Conservation (phyloP, 2,113 vertebrate genomes). For the Aegypius monachus region DNA sequence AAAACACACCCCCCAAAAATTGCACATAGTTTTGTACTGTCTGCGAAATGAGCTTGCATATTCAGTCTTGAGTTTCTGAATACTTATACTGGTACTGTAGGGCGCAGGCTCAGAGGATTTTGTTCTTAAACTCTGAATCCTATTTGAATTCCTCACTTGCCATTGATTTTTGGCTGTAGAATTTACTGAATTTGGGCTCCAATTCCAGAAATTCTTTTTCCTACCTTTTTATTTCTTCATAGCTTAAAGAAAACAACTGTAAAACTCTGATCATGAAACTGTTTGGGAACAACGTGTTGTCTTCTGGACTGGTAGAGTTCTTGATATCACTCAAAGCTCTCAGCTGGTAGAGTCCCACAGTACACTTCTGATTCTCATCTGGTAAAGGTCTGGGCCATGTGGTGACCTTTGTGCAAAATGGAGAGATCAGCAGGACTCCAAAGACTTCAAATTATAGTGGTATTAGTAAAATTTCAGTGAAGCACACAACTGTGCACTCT, state of each 20-base stretch:
- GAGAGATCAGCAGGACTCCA: not conserved
- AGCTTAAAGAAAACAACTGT: not conserved
- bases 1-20: too few species aligned
- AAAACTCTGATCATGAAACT: not conserved
- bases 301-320: not conserved
- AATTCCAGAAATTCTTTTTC: not conserved
- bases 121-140: not conserved
- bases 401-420: not conserved
- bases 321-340: not conserved
- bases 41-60: not conserved
- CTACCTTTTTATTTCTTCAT: not conserved
- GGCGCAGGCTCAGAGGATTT: not conserved
- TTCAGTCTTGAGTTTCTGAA: not conserved
- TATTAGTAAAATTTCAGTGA: not conserved
- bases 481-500: not conserved
- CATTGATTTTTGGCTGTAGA: not conserved
- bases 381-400: not conserved
- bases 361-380: accelerated
- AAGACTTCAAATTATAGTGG: not conserved
- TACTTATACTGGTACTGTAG: not conserved
- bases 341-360: not conserved
- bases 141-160: not conserved
- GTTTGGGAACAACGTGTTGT: not conserved
- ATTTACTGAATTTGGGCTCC: not conserved
- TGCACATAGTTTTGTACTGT: not conserved